Evolutionary conservation across 2,888 invertebrate species (phyloP), one percentile per base, ranked within the genome.

Genomic region (Drosophila buzzatii): DNA sequence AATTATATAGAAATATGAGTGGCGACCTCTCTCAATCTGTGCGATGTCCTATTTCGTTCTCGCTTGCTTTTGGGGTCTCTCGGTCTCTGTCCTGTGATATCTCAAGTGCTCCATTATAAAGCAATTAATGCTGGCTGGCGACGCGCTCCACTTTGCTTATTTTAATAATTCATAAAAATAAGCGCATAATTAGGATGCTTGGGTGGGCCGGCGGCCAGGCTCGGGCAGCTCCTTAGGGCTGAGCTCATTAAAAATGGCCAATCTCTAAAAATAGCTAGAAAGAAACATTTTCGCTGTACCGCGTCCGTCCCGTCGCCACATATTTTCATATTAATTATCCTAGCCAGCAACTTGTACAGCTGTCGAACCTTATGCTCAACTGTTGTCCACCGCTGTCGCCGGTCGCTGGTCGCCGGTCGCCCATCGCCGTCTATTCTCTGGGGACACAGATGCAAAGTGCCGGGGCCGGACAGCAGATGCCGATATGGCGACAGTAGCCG

Each of bases 301-400:
- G 23, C 10, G 31, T 14, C 37, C 6, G 39, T 23, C 53, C 51
- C 62, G n/a, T 58, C 51, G 49, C 55, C 82, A 89, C 81, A 89
- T 89, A 86, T 86, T 86, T 90, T 90, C 83, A 86, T 86, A 86
- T 86, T 86, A 90, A 86, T 90, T 86, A 86, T 90, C 90, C 75
- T 67, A 62, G 70, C 58, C 42, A n/a, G 63, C 60, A 62, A 61
- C 79, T 84, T 84, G 79, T 87, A 73, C 85, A 78, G 81, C 84
- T 86, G 82, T 78, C 82, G 66, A 49, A 44, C 68, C 64, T 9
- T 47, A 68, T 56, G 39, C 55, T 20, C 55, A 55, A 16, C 55
- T n/a, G 27, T 41, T 12, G 37, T 10, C 53, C 52, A 3, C 23
- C 6, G 27, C 27, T 47, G 18, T 49, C 51, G 23, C 52, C 23